Conservation (phyloP, 2,888 invertebrate species). For the Gasteruption jaculator region DNA sequence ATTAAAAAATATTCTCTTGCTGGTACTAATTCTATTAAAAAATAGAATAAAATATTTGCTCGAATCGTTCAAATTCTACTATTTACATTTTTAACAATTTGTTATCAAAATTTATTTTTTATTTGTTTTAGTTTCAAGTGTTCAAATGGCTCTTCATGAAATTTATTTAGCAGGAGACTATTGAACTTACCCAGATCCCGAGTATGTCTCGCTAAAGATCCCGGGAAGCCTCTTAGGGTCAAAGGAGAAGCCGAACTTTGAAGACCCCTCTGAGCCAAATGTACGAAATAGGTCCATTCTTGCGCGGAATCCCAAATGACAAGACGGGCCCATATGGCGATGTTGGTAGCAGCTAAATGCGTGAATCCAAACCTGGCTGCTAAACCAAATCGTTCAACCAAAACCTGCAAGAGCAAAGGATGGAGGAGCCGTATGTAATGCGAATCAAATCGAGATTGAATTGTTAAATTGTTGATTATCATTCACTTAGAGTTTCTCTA, state of each 20-base stretch:
- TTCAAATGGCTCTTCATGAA: too few relatives aligned
- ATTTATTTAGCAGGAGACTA: too few relatives aligned
- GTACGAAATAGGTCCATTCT: constrained; percentile 55
- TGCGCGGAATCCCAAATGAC: constrained; percentile 56
- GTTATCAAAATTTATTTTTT: background rate
- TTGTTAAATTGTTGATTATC: background rate
- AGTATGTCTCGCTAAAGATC: constrained; percentile 42
- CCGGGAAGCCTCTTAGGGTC: constrained; percentile 50
- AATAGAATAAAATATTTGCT: too few relatives aligned
- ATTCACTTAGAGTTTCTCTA: background rate
- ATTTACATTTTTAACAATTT: background rate
- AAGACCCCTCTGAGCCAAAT: constrained; percentile 46
- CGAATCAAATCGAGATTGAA: background rate
- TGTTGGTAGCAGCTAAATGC: constrained; percentile 56
- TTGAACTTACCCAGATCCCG: constrained; percentile 44
- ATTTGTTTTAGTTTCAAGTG: too few relatives aligned
- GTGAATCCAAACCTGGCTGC: constrained; percentile 56
- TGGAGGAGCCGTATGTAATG: background rate
- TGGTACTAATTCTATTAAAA: too few relatives aligned
- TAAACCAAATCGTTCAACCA: constrained; percentile 54
- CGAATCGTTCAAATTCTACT: too few relatives aligned
- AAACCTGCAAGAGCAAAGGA: constrained; percentile 47
- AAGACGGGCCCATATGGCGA: constrained; percentile 55
- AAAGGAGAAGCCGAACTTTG: constrained; percentile 46
- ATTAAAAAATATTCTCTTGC: background rate